Base-by-base conservation (phyloP, 2,888 invertebrate species). In the Diaprepes abbreviatus region DNA sequence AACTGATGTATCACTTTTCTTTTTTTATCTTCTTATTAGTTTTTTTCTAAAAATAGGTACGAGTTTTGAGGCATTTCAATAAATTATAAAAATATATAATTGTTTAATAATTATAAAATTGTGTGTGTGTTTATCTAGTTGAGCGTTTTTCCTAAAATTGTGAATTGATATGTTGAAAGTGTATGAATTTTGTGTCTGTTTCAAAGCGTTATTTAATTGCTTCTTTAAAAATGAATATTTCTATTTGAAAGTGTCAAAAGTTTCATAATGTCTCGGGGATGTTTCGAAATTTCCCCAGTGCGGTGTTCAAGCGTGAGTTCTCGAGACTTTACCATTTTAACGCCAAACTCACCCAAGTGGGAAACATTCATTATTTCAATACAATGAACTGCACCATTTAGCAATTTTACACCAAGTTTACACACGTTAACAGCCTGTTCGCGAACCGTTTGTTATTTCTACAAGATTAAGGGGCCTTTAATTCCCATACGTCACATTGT, bases 371-470 rank as follows among this genome's bases (percentile, higher is more conserved):
- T 83, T 83, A 83, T 82, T 82, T 83, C 82, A 81, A 80, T 81
- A 83, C 82, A 83, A 83, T 83, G 82, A 83, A 79, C 82, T 80
- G 82, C 82, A 79, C 81, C 83, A 83, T 83, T 83, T 82, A 82
- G 75, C 83, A 83, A 83, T 83, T 83, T 83, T 82, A 82, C 82
- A 78, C 80, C 74, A 59, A 59, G 43, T 71, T 63, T 71, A 80
- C 80, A 81, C 80, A 79, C 80, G 81, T 80, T 80, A 81, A 77
- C 78, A 78, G 76, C 74, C 75, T 74, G 75, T 76, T 77, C 76
- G 68, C 66, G 67, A 75, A 75, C 71, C 78, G 76, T 79, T 78
- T 78, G 78, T 79, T 79, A 80, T 79, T 78, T 77, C 74, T 75
- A 59, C 62, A 73, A 76, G 76, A 77, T 79, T 78, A 75, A 78